These are phyloP conservation scores for Mamestra configurata DNA, from an alignment of 1,140 invertebrate species.

Conservation along the genomic window DNA sequence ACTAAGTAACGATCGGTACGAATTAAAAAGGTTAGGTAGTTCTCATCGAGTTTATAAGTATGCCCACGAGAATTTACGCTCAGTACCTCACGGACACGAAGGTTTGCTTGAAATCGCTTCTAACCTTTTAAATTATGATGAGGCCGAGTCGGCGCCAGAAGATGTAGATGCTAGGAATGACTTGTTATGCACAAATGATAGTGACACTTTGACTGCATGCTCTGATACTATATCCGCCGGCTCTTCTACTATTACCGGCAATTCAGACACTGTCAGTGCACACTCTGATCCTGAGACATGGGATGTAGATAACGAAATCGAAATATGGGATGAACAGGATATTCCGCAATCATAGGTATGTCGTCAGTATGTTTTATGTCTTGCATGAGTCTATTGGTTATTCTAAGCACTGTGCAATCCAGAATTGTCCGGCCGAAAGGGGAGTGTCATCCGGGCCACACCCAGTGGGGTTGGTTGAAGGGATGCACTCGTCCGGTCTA, in stretches of 20 bases:
- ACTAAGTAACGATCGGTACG: constrained; percentile 62
- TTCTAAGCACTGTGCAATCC: not conserved
- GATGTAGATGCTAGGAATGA: constrained; percentile 50
- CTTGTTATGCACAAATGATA: constrained; percentile 1
- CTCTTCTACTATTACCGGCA: constrained; percentile 53
- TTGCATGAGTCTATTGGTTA: not conserved
- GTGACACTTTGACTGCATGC: constrained; percentile 55
- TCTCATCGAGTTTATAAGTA: constrained; percentile 56
- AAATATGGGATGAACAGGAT: not conserved
- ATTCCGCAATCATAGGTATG: constrained; percentile 12
- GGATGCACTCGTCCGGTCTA: constrained; percentile 2
- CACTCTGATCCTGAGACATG: constrained; percentile 8
- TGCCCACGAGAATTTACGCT: constrained; percentile 60
- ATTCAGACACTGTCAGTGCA: constrained; percentile 55
- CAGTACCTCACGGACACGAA: constrained; percentile 56
- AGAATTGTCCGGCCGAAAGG: not conserved
- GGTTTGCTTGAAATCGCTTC: constrained; percentile 59
- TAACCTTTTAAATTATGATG: constrained; percentile 56
- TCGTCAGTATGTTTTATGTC: not conserved
- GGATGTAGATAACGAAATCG: not conserved
- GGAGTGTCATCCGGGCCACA: not conserved
- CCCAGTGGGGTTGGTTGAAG: constrained; percentile 2
- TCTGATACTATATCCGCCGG: constrained; percentile 48
- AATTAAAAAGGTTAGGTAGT: constrained; percentile 49
- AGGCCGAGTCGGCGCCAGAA: constrained; percentile 64